phyloP scores from a whole-genome alignment of 2,888 invertebrate species.

The Allophyes oxyacanthae region DNA sequence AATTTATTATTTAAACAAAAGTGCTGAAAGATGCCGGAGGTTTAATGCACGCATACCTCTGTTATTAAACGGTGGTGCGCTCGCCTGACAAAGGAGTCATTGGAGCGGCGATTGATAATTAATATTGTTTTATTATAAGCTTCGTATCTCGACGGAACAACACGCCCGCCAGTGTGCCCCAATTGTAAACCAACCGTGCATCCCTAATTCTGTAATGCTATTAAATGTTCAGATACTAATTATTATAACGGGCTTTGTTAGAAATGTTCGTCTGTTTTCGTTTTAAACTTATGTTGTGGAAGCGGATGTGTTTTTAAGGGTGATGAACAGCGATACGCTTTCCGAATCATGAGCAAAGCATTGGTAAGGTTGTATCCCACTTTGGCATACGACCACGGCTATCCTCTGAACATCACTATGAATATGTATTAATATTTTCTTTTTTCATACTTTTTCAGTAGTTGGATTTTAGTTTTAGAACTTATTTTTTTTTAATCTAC shows the following conservation, averaged over 20 bases:
- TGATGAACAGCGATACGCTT: too few species aligned
- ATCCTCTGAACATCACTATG: too few species aligned
- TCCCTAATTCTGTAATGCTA: constrained; percentile 74
- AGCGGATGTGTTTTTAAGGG: constrained; percentile 4
- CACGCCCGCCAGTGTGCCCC: constrained; percentile 51
- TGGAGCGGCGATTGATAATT: constrained; percentile 72
- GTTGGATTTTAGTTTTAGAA: too few species aligned
- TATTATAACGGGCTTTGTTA: constrained; percentile 63
- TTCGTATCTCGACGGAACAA: constrained; percentile 71
- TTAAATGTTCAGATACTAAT: constrained; percentile 75
- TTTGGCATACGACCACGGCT: too few species aligned
- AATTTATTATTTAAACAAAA: constrained; percentile 84
- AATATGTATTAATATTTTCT: too few species aligned
- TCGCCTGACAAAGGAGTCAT: constrained; percentile 51
- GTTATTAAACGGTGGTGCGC: constrained; percentile 72
- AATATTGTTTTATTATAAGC: constrained; percentile 86
- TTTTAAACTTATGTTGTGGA: constrained; percentile 9
- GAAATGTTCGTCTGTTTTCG: constrained; percentile 15
- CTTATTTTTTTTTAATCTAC: too few species aligned
- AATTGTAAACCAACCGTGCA: constrained; percentile 72
- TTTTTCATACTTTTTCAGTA: too few species aligned
- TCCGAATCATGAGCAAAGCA: too few species aligned
- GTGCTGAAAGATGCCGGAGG: constrained; percentile 75
- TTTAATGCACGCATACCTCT: constrained; percentile 81
- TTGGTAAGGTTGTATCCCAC: too few species aligned